Evolutionary conservation across 1,140 invertebrate genomes (phyloP), one percentile per base, ranked within the genome.

Genomic region (Lepidurus apus): DNA sequence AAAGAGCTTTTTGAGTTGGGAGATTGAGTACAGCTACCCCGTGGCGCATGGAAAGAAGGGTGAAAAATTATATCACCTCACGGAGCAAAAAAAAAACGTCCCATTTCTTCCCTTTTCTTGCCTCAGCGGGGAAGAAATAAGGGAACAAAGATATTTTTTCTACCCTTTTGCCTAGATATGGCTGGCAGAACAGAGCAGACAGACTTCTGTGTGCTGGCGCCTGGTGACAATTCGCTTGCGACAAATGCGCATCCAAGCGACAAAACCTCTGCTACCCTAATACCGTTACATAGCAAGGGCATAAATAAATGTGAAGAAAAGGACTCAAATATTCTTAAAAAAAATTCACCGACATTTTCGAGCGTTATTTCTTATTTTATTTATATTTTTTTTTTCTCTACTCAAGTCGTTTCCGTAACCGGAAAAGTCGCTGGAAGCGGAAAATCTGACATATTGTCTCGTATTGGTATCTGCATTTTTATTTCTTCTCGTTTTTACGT

Each of bases 191-290:
- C 53, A 65, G 53, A 65, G 53, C 53, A 65, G 53, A 65, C 53
- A 65, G 53, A 65, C 53, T 65, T 65, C 13, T 65, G 53, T 65
- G 53, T 65, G 53, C 21, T 65, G 53, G 53, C 53, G 53, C 53
- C 53, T 65, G 8, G 53, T 65, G 53, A 65, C 53, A 65, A 65
- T 65, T 65, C 53, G 53, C 53, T 65, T 65, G 53, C 53, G 53
- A 65, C 53, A 65, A 65, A 65, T 65, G 53, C 53, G 53, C 53
- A 65, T 65, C 53, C 53, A 65, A 65, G 53, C 53, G 53, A 65
- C 53, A 65, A 65, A 65, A 65, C 53, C 53, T 65, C 17, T 65
- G 53, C 53, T 65, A 9, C 53, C 53, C 53, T 65, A 65, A 65
- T 65, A 65, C 53, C 53, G 53, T 17, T 65, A 17, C 53, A 65